Evolutionary conservation across 2,797 vertebrate genomes (phyloP), one percentile per base, ranked within the genome.

Genomic region (Sciaenops ocellatus): DNA sequence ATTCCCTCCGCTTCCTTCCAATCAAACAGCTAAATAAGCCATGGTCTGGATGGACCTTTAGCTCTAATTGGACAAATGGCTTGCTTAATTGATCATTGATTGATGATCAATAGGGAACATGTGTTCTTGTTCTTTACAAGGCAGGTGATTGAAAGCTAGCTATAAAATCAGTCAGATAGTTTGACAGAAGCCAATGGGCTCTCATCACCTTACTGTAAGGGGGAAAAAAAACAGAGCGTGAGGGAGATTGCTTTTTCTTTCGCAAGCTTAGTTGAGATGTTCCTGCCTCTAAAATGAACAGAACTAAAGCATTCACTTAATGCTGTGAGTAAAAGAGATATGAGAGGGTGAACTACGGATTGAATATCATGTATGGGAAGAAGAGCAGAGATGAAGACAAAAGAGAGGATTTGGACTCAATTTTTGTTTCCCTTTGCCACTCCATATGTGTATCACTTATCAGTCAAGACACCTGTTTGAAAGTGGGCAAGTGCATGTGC

Each of bases 1-100:
- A 91, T 94, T 92, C 90, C 89, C 86, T 69, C 81, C 18, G 80
- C 87, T 88, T 85, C 82, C 74, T 78, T 91, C 87, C 78, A 93
- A 92, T 95, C 95, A 95, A 93, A 94, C 86, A 90, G 83, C 91
- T 88, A 89, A 94, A 93, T 90, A 94, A 91, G 88, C 88, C 85
- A 38, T 41, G 74, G 87, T 92, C 88, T 84, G 60, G 79, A 90
- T 79, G 84, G 91, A 88, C 87, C 86, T 78, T 82, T 79, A 76
- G 90, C 90, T 90, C 86, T 95, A 95, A 93, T 94, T 94, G 94
- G 93, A 93, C 93, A 95, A 95, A 95, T 94, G 94, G 94, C 93
- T 95, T 90, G 92, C 90, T 95, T 96, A 96, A 96, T 95, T 95
- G 95, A 95, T 95, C 95, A 96, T 96, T 95, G 95, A 96, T 95